phyloP scores from a whole-genome alignment of 2,113 vertebrate genomes.

The Paratilapia polleni region DNA sequence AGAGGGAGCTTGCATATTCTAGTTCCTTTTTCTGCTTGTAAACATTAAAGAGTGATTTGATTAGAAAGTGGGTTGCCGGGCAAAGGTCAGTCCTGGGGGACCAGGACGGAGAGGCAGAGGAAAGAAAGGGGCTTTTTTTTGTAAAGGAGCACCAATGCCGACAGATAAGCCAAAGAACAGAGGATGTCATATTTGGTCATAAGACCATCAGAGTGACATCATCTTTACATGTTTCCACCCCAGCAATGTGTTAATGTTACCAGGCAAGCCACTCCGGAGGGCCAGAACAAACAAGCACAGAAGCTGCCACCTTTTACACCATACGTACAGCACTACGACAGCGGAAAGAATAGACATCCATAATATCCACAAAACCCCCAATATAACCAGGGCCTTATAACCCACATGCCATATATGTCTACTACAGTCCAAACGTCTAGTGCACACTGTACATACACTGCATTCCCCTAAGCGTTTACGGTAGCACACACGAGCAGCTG shows the following conservation, averaged over 20 bases:
- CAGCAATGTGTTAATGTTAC: constrained; percentile 51
- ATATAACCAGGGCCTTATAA: constrained; percentile 62
- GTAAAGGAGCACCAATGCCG: constrained; percentile 72
- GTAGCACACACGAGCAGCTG: constrained; percentile 82
- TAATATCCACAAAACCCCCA: constrained; percentile 74
- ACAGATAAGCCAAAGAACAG: constrained; percentile 55
- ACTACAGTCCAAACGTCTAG: constrained; percentile 76
- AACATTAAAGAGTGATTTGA: constrained; percentile 75
- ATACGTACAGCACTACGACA: constrained; percentile 77
- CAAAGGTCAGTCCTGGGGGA: constrained; percentile 61
- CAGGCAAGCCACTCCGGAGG: constrained; percentile 61
- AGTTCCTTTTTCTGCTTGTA: constrained; percentile 67
- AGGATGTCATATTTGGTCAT: constrained; percentile 50
- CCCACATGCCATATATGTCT: constrained; percentile 80
- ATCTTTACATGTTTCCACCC: constrained; percentile 47
- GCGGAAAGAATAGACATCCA: constrained; percentile 78
- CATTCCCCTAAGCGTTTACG: constrained; percentile 79
- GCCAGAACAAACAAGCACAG: constrained; percentile 52
- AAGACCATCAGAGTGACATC: constrained; percentile 53
- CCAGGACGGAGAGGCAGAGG: constrained; percentile 51
- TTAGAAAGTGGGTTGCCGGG: constrained; percentile 67
- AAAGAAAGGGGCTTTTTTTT: constrained; percentile 1
- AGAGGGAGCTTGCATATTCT: constrained; percentile 80
- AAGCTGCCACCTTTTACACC: constrained; percentile 72
- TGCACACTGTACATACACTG: constrained; percentile 77